Evolutionary conservation across 92 coral and sea anemone species (phyloP), one percentile per base, ranked within the genome.

Genomic region (Parazoanthus swiftii): DNA sequence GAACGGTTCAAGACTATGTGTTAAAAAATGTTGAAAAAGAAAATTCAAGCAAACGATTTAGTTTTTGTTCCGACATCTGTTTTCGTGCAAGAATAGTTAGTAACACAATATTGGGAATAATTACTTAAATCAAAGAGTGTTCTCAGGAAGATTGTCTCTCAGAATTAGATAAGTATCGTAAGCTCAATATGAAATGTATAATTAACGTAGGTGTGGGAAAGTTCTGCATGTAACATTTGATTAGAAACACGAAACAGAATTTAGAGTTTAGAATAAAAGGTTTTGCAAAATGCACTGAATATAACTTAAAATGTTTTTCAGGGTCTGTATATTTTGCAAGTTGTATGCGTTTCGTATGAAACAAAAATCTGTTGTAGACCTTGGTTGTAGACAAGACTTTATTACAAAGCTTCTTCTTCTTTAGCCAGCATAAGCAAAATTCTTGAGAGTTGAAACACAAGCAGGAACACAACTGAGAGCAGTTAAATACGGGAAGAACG

Each of bases 71-170:
- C 79, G 13, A 8, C 23, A 25, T 3, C 16, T 50, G 56, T 26
- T 80, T 5, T 56, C 85, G 72, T 80, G 73, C 85, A 59, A 33
- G 20, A 4, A 0, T 0, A 15, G 1, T 8, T 80, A 1, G 25
- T 3, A 15, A 29, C 71, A n/a, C 85, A 80, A 80, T 80, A 80
- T 36, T 35, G 56, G 37, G 56, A 16, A 80, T 58, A 58, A 58
- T 36, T 56, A 54, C 56, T 8, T 46, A 29, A 56, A 56, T 33
- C 44, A 8, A 18, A 59, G n/a, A 8, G 68, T 18, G 25, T 2
- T 80, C n/a, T 26, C 58, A 39, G 38, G 36, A 80, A 80, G 48
- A 58, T 80, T 80, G 48, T 14, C 13, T 21, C 18, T 70, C 21
- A 23, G 77, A 26, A 36, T 1, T 73, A 13, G 21, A 73, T 73